Percentiles rank a stretch among this genome's conserved stretches.
phyloP scores from a whole-genome alignment of 2,888 invertebrate species.

The Pollenia labialis region DNA sequence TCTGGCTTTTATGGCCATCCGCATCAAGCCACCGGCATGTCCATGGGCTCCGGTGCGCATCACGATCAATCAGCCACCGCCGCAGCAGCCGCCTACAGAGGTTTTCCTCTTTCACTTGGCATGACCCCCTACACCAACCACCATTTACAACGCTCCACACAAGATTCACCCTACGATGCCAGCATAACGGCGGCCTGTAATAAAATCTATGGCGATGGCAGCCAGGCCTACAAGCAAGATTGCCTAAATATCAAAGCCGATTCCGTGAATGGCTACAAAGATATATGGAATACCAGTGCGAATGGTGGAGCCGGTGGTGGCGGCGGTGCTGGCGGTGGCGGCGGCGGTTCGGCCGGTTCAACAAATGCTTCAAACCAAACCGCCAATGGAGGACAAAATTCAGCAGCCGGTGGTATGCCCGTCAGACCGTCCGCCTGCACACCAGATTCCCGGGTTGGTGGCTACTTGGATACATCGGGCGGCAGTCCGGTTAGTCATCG shows the following conservation, averaged over 20 bases:
- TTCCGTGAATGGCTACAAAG: conserved; percentile 85
- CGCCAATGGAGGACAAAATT: conserved; percentile 87
- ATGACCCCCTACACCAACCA: conserved; percentile 95
- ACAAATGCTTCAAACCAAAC: conserved; percentile 83
- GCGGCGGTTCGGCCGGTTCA: conserved; percentile 87
- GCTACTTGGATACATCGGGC: conserved; percentile 91
- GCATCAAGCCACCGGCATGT: conserved; percentile 90
- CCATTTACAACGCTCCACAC: conserved; percentile 90
- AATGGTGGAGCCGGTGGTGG: conserved; percentile 86
- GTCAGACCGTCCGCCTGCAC: conserved; percentile 95
- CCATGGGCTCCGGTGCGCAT: conserved; percentile 88
- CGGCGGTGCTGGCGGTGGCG: conserved; percentile 85
- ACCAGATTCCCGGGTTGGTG: conserved; percentile 92
- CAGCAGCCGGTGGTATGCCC: conserved; percentile 84
- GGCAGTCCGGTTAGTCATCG: conserved; percentile 89
- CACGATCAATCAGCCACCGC: conserved; percentile 89
- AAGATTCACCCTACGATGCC: conserved; percentile 96
- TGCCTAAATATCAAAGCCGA: conserved; percentile 88
- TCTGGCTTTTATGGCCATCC: conserved; percentile 98
- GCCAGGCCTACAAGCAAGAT: conserved; percentile 88
- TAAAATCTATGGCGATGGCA: conserved; percentile 86
- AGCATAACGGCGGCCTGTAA: conserved; percentile 93
- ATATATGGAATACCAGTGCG: conserved; percentile 86
- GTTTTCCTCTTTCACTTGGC: conserved; percentile 93
- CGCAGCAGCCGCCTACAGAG: conserved; percentile 90